Evolutionary conservation across 1,140 invertebrate species (phyloP).

Genomic region (Leptinotarsa undecemlineata): DNA sequence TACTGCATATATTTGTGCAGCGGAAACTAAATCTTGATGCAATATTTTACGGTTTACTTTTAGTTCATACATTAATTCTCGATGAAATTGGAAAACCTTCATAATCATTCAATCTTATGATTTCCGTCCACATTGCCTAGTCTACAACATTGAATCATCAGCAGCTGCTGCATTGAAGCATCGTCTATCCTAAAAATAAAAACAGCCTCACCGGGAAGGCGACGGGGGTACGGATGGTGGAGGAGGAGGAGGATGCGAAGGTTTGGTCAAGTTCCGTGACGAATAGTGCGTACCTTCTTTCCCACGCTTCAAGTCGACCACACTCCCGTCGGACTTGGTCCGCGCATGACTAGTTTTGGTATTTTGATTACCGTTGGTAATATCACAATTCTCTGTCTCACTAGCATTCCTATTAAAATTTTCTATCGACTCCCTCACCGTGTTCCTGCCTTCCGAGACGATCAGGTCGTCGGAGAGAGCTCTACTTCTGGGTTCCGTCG

Average conservation of each 20-base stretch:
- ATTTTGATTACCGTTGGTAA: constrained; percentile 36
- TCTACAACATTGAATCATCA: background rate
- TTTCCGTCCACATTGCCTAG: too few species aligned
- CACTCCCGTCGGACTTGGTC: constrained; percentile 51
- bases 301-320: constrained; percentile 41
- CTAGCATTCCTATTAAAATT: constrained; percentile 39
- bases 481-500: background rate
- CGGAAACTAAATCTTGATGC: too few species aligned
- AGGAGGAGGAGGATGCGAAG: constrained; percentile 52
- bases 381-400: constrained; percentile 28
- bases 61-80: too few species aligned
- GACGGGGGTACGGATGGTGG: constrained; percentile 51
- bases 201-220: constrained; percentile 29
- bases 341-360: constrained; percentile 48
- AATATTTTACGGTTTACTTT: too few species aligned
- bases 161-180: background rate
- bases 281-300: constrained; percentile 29
- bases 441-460: background rate
- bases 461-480: background rate
- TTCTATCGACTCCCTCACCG: constrained; percentile 36
- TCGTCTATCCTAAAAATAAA: background rate
- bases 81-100: too few species aligned
- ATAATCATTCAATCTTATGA: too few species aligned
- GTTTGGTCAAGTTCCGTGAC: constrained; percentile 49
- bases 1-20: too few species aligned